These are phyloP conservation scores for Montipora capricornis DNA, from an alignment of 64 coral and sea anemone genomes.

Conservation along the genomic window DNA sequence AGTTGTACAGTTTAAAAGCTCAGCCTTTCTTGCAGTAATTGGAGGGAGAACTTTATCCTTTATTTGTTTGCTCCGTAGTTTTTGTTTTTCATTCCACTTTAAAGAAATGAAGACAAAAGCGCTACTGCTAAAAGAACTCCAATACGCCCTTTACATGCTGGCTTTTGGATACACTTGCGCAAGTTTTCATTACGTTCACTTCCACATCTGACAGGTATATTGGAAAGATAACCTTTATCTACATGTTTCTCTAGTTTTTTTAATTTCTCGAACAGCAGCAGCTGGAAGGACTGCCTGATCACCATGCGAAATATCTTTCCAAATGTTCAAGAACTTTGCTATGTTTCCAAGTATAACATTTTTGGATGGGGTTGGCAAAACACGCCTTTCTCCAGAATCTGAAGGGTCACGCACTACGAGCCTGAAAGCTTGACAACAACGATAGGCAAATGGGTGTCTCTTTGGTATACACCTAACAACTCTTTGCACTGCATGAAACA, in stretches of 20 bases:
- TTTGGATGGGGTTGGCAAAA: conserved; percentile 49
- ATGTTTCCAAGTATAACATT: conserved; percentile 21
- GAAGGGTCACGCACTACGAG: conserved; percentile 36
- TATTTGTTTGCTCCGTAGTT: neutral
- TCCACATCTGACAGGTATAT: conserved; percentile 55
- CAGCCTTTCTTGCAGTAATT: conserved; percentile 2
- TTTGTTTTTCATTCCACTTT: conserved; percentile 70
- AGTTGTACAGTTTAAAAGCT: conserved; percentile 7
- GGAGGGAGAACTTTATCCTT: conserved; percentile 13
- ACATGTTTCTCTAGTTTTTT: conserved; percentile 58
- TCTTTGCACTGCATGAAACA: conserved; percentile 17
- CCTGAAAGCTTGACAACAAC: conserved; percentile 51
- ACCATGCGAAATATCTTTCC: conserved; percentile 47
- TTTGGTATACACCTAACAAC: conserved; percentile 49
- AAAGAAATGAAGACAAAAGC: conserved; percentile 40
- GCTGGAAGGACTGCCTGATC: conserved; percentile 21
- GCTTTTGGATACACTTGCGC: conserved; percentile 46
- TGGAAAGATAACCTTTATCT: conserved; percentile 54
- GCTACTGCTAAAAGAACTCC: conserved; percentile 54
- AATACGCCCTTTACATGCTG: conserved; percentile 40
- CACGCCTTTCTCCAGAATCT: conserved; percentile 59
- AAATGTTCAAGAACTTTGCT: conserved; percentile 43
- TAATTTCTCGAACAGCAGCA: conserved; percentile 35
- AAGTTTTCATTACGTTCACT: conserved; percentile 66
- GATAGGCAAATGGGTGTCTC: conserved; percentile 54